Conservation (phyloP, 2,113 vertebrate species). For the Oophaga pumilio region DNA sequence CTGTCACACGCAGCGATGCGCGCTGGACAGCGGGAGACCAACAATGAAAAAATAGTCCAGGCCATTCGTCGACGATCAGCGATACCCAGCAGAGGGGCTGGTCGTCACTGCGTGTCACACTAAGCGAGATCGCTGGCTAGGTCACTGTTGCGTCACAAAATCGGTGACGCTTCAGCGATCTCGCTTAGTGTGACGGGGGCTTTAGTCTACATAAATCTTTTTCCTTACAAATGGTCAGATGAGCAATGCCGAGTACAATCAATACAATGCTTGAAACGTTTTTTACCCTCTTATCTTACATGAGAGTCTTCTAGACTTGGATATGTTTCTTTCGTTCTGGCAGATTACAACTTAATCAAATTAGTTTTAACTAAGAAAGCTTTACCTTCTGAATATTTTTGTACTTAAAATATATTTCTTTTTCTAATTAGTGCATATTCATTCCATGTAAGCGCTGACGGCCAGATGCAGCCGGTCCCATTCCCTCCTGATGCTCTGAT, state of each 20-base stretch:
- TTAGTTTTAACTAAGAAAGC: not conserved
- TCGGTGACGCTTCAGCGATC: too few species aligned
- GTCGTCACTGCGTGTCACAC: too few species aligned
- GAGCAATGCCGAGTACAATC: too few species aligned
- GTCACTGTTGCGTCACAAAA: too few species aligned
- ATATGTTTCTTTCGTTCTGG: not conserved
- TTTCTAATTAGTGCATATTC: constrained; percentile 74
- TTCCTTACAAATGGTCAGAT: not conserved
- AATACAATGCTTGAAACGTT: not conserved
- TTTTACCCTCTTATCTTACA: not conserved
- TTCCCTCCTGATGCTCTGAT: constrained; percentile 83
- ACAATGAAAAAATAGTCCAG: too few species aligned
- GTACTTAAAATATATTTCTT: constrained; percentile 8
- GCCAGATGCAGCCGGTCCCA: constrained; percentile 84
- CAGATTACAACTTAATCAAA: not conserved
- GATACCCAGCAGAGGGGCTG: too few species aligned
- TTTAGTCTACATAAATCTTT: not conserved
- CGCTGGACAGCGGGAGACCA: too few species aligned
- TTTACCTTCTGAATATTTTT: not conserved
- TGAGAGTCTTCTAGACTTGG: not conserved
- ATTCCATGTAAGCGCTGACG: constrained; percentile 82
- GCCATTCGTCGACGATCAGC: too few species aligned
- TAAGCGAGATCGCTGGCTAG: too few species aligned
- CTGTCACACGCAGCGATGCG: too few species aligned
- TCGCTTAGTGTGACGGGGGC: too few species aligned